phyloP scores from a whole-genome alignment of 2,888 invertebrate species.

The Tricholauxania praeusta region DNA sequence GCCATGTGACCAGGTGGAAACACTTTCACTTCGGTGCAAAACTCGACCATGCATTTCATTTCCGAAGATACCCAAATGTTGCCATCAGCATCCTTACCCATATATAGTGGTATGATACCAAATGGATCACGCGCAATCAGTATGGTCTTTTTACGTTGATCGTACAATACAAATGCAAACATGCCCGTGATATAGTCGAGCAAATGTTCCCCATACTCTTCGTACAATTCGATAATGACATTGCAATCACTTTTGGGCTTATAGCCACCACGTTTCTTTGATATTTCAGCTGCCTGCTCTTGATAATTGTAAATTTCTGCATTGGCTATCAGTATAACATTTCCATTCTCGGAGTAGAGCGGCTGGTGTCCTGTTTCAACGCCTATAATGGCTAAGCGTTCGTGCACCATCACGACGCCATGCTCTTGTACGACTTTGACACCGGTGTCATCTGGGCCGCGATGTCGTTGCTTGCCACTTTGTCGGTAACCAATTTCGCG shows the following conservation, averaged over 20 bases:
- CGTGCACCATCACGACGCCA: conserved; percentile 64
- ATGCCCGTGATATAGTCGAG: conserved; percentile 64
- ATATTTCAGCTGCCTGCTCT: conserved; percentile 61
- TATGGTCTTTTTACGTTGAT: conserved; percentile 57
- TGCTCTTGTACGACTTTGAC: conserved; percentile 57
- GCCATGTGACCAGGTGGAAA: conserved; percentile 64
- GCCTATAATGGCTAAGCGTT: conserved; percentile 63
- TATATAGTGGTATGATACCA: conserved; percentile 67
- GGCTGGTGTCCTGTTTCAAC: conserved; percentile 65
- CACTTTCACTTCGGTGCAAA: conserved; percentile 58
- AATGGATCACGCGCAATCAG: conserved; percentile 66
- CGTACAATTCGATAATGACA: conserved; percentile 64
- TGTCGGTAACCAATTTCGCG: conserved; percentile 65
- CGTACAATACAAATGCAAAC: conserved; percentile 66
- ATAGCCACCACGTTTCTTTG: conserved; percentile 58
- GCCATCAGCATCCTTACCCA: conserved; percentile 61
- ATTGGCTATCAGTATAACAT: conserved; percentile 62
- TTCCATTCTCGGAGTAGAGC: conserved; percentile 57
- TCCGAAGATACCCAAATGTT: conserved; percentile 67
- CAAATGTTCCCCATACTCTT: conserved; percentile 59
- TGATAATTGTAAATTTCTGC: conserved; percentile 67
- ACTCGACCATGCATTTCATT: conserved; percentile 65
- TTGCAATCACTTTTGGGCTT: conserved; percentile 66
- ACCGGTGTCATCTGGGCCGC: conserved; percentile 66
- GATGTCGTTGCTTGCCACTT: conserved; percentile 64